phyloP scores from a whole-genome alignment of 1,140 invertebrate genomes.

The Listronotus bonariensis region DNA sequence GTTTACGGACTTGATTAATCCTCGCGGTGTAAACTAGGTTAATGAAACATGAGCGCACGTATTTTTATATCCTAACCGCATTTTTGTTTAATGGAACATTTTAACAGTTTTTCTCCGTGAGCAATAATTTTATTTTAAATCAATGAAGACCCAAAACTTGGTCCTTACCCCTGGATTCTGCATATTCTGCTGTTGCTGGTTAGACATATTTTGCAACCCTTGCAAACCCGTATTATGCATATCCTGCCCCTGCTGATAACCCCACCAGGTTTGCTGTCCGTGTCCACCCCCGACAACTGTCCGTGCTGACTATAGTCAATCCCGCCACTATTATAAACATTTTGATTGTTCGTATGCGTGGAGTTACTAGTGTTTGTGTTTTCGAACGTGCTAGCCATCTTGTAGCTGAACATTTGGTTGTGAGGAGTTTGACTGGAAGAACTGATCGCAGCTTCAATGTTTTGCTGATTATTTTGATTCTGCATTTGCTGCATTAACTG shows the following conservation, averaged over 20 bases:
- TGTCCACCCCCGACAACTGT: conserved; percentile 29
- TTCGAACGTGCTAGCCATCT: conserved; percentile 81
- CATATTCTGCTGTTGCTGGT: conserved; percentile 50
- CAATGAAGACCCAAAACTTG: no score
- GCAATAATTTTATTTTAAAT: no score
- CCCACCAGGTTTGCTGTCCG: conserved; percentile 72
- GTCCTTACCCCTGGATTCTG: conserved; percentile 50
- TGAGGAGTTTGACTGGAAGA: conserved; percentile 53
- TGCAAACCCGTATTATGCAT: conserved; percentile 51
- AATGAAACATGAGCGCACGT: no score
- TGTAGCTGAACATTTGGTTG: conserved; percentile 81
- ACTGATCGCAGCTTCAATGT: conserved; percentile 55
- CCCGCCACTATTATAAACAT: conserved; percentile 5
- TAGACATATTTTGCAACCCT: conserved; percentile 50
- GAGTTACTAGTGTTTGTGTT: conserved; percentile 57
- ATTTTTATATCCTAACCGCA: no score
- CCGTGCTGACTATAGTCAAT: conserved; percentile 16
- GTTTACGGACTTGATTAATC: no score
- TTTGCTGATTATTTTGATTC: conserved; percentile 56
- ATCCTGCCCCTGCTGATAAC: conserved; percentile 59
- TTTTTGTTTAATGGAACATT: no score
- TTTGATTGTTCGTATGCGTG: conserved; percentile 4
- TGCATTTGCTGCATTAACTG: conserved; percentile 59
- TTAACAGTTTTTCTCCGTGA: no score
- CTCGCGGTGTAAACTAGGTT: no score